Evolutionary conservation across 2,888 invertebrate genomes (phyloP).

Genomic region (Anorthoa munda): DNA sequence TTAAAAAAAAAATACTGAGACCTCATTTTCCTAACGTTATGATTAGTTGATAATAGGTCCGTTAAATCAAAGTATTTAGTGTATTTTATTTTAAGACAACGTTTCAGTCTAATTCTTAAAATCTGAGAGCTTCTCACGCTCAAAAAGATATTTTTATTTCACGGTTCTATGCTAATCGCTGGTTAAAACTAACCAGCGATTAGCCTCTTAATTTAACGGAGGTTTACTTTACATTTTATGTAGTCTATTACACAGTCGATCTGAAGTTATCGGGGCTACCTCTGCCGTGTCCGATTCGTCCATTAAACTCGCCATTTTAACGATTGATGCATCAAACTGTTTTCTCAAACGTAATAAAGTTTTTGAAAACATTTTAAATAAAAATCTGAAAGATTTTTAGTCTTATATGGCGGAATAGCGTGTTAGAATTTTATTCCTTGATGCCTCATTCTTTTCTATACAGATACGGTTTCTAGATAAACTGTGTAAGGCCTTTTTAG

Average conservation of each 20-base stretch:
- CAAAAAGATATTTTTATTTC: constrained; percentile 46
- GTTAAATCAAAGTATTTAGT: not conserved
- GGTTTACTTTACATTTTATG: constrained; percentile 49
- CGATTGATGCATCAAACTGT: constrained; percentile 39
- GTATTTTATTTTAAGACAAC: constrained; percentile 1
- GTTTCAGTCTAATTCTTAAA: constrained; percentile 41
- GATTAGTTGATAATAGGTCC: not conserved
- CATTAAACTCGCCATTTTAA: constrained; percentile 43
- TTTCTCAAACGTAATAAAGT: constrained; percentile 19
- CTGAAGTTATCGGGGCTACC: constrained; percentile 28
- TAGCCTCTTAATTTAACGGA: constrained; percentile 50
- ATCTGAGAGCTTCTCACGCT: constrained; percentile 52
- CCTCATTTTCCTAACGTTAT: too few relatives aligned
- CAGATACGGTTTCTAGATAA: constrained; percentile 48
- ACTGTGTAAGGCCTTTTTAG: constrained; percentile 47
- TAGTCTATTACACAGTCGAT: constrained; percentile 44
- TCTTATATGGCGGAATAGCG: constrained; percentile 11
- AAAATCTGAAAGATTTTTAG: not conserved
- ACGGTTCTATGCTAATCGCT: constrained; percentile 39
- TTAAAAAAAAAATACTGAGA: too few relatives aligned
- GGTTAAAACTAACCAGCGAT: too few relatives aligned
- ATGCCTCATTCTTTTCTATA: constrained; percentile 23
- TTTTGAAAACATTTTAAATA: constrained; percentile 11
- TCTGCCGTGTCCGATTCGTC: constrained; percentile 41
- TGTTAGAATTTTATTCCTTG: constrained; percentile 26